Conservation (phyloP, 2,888 invertebrate genomes). For the Phania funesta region DNA sequence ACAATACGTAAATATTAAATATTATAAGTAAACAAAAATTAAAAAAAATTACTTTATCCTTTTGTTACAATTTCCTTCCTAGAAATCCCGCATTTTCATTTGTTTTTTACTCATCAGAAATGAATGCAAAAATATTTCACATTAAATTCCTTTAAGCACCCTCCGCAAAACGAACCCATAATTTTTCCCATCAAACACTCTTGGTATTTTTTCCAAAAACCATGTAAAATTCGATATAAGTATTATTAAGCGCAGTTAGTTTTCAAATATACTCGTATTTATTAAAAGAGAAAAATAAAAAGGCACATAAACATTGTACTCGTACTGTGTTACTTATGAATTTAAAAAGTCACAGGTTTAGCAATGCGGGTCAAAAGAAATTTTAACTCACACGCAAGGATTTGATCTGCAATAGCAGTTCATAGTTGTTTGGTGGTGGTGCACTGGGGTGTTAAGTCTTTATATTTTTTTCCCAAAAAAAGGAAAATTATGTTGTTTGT, state of each 20-base stretch:
- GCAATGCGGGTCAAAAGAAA: slow-evolving; percentile 56
- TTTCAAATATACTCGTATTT: slow-evolving; percentile 37
- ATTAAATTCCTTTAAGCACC: slow-evolving; percentile 35
- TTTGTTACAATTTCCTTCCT: slow-evolving; percentile 15
- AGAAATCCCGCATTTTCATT: slow-evolving; percentile 46
- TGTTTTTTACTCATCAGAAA: neutral
- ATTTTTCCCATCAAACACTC: slow-evolving; percentile 51
- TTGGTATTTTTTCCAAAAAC: slow-evolving; percentile 42
- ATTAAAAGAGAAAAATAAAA: slow-evolving; percentile 1
- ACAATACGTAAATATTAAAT: neutral
- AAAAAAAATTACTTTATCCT: neutral
- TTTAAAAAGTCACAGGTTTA: slow-evolving; percentile 56
- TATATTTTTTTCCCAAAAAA: slow-evolving; percentile 26
- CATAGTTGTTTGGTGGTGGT: slow-evolving; percentile 32
- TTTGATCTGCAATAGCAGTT: slow-evolving; percentile 49
- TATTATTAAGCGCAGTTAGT: slow-evolving; percentile 40
- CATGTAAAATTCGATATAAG: slow-evolving; percentile 42
- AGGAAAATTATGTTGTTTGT: slow-evolving; percentile 19
- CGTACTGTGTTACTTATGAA: neutral
- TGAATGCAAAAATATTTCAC: slow-evolving; percentile 45
- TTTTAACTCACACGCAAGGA: slow-evolving; percentile 48
- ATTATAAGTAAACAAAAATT: neutral
- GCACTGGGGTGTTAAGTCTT: slow-evolving; percentile 30
- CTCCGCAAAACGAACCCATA: slow-evolving; percentile 1
- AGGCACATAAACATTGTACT: neutral